Evolutionary conservation across 2,797 vertebrate species (phyloP), one percentile per base, ranked within the genome.

Genomic region (Xiphorhynchus erythropygius): DNA sequence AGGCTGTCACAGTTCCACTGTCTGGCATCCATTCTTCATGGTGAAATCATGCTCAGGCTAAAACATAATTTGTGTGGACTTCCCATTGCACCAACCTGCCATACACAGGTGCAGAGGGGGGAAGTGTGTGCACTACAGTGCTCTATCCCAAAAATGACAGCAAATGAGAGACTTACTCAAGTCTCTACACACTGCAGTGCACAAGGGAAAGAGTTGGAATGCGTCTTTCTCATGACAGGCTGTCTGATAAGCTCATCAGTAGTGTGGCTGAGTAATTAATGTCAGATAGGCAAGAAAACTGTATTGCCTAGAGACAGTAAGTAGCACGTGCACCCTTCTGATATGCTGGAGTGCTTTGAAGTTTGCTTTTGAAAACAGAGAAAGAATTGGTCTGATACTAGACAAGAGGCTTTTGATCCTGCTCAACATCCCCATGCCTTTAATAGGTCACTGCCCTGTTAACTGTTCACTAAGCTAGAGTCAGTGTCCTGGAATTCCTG

Each of bases 401-500:
- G 69, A 57, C 35, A 69, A 33, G 77, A 93, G 49, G 35, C 74
- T 92, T 37, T 84, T 90, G 67, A 56, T 93, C 84, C n/a, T 93
- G 63, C 27, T 84, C 63, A 63, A 49, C 44, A 22, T 88, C 49
- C 60, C 37, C 19, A 5, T 91, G 87, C 56, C 60, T 94, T 69
- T 88, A 81, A 59, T 90, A 79, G 90, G 87, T 94, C 95, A 91
- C 50, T 96, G 85, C 87, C 93, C 91, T 95, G 76, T 92, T 89
- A 92, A 90, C 94, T 93, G 90, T 96, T 96, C 93, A 85, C 92
- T 95, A 95, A 97, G 74, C 33, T 69, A 80, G 59, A 91, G 87
- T 93, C 89, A 92, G 74, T 89, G 90, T 95, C 86, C 93, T 89
- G 95, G 94, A 96, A 96, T 96, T 94, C 78, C 84, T 96, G 93